These are phyloP conservation scores for Abrostola triplasia DNA, from an alignment of 2,888 invertebrate species.

Conservation along the genomic window DNA sequence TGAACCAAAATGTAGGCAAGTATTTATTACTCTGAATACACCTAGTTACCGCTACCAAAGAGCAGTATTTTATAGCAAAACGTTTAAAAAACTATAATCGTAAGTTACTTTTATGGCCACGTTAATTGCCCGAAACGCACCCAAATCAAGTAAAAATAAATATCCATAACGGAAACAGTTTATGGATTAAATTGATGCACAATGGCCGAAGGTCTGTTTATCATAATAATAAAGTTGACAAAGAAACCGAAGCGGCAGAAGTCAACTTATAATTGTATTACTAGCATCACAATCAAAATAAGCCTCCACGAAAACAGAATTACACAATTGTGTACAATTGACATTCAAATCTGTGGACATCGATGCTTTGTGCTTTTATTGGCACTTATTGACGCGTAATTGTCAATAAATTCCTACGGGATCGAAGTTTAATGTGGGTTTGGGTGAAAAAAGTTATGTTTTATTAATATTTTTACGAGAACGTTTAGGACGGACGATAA, in stretches of 20 bases:
- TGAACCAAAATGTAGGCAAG: background rate
- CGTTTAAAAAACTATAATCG: constrained; percentile 46
- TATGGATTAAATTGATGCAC: constrained; percentile 75
- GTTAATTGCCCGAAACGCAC: constrained; percentile 56
- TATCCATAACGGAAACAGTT: constrained; percentile 76
- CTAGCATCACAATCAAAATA: constrained; percentile 83
- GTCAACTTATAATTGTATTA: constrained; percentile 85
- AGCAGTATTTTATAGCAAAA: constrained; percentile 25
- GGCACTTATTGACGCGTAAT: constrained; percentile 88
- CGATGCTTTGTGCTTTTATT: constrained; percentile 87
- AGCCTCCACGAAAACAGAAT: constrained; percentile 86
- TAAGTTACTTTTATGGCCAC: constrained; percentile 47
- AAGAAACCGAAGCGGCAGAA: constrained; percentile 80
- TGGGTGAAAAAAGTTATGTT: constrained; percentile 88
- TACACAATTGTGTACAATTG: constrained; percentile 88
- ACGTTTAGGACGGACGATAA: constrained; percentile 85
- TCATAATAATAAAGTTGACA: constrained; percentile 81
- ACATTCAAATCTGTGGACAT: constrained; percentile 88
- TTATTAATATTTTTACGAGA: constrained; percentile 89
- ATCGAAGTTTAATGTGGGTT: constrained; percentile 88
- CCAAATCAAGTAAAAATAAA: constrained; percentile 55
- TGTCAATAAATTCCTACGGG: constrained; percentile 88
- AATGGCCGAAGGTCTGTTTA: constrained; percentile 81
- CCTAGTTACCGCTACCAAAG: constrained; percentile 4
- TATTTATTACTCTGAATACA: background rate